Base-by-base conservation (phyloP, 2,888 invertebrate species). In the Punctoribates punctum region DNA sequence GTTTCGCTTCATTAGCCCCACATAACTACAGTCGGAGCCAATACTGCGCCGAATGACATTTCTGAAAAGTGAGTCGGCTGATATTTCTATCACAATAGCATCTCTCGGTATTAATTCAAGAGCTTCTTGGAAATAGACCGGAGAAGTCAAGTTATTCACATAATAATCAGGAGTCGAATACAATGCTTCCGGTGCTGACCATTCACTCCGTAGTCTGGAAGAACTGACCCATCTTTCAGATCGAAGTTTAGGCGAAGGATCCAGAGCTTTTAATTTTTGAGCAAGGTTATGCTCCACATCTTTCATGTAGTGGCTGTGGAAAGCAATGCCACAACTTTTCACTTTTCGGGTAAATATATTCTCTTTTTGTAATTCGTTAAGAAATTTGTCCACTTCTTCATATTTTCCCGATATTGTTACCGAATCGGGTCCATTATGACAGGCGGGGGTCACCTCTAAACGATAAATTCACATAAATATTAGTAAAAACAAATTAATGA, bases 41-140 rank as follows among this genome's bases (percentile, higher is more conserved):
- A 94, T 86, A 11, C 94, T 91, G 80, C 97, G 88, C 83, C 93
- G 91, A 46, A 99, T 87, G 82, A 98, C 91, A 27, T 96, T 93
- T 86, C 96, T 96, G 80, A 98, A 88, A 79, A 98, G 88, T 81
- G 92, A 91, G 84, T 96, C 96, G n/a, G 97, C 96, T 9, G 97
- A 96, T 81, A 98, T 89, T 84, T 98, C 98, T 82, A 98, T 88
- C 79, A 91, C 88, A 79, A 97, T 87, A 5, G 96, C 94, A 83
- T 93, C 91, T 80, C 88, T 88, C 17, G 98, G 98, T 67, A 98
- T 87, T 82, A 90, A 89, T 80, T 87, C 85, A 79, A 96, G 83
- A 8, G 92, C 96, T 83, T 94, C 94, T 82, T 94, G 90, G 88
- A 95, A 96, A 75, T 93, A 87, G 74, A 96, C 96, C 15, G 96